Percentiles rank a stretch among this genome's conserved stretches.
Conservation (phyloP, 2,797 vertebrate species). For the Phalloptychus januarius region DNA sequence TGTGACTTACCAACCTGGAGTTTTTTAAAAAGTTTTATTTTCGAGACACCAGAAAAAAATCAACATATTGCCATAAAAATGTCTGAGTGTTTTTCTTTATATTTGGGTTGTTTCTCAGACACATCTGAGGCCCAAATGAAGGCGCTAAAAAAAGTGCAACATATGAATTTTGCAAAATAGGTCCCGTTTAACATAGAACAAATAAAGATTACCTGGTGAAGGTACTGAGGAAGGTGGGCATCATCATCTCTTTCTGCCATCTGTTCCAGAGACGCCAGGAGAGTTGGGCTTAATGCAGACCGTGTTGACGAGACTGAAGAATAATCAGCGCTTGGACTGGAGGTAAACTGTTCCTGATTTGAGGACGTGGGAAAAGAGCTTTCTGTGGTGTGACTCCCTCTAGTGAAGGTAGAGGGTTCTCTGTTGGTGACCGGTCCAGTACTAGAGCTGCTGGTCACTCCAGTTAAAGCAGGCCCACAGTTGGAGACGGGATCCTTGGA, state of each 20-base stretch:
- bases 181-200: not conserved
- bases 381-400: slow-evolving; percentile 9
- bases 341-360: slow-evolving; percentile 38
- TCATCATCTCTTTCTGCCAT: slow-evolving; percentile 76
- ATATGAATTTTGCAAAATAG: too few relatives aligned
- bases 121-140: too few relatives aligned
- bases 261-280: slow-evolving; percentile 60
- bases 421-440: slow-evolving; percentile 23
- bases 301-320: slow-evolving; percentile 23
- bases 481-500: slow-evolving; percentile 21
- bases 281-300: slow-evolving; percentile 26
- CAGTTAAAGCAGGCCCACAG: slow-evolving; percentile 1
- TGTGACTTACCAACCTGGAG: too few relatives aligned
- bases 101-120: too few relatives aligned
- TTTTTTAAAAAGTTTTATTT: too few relatives aligned
- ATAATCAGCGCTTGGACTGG: slow-evolving; percentile 34
- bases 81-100: too few relatives aligned
- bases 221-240: slow-evolving; percentile 84
- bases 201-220: slow-evolving; percentile 88
- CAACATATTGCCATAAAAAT: too few relatives aligned
- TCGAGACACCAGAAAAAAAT: too few relatives aligned
- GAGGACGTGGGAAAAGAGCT: slow-evolving; percentile 33
- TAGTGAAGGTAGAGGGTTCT: slow-evolving; percentile 11
- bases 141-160: too few relatives aligned
- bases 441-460: slow-evolving; percentile 1